Evolutionary conservation across 2,113 vertebrate genomes (phyloP).

Genomic region (Rhineura floridana): DNA sequence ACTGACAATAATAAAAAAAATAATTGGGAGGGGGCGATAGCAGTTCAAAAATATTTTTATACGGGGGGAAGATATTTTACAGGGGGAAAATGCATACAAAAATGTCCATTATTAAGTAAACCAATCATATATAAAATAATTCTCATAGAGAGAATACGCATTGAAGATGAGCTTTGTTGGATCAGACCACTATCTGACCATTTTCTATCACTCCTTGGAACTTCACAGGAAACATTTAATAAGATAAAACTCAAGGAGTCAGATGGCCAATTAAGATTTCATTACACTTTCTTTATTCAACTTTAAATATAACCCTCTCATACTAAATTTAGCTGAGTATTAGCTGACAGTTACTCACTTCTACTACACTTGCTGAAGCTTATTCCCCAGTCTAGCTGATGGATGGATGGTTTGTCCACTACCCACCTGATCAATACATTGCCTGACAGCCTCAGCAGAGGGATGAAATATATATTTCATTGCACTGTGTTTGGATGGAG

Average conservation of each 20-base stretch:
- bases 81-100: no score
- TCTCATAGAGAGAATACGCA: no score
- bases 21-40: no score
- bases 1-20: no score
- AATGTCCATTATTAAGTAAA: no score
- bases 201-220: no score
- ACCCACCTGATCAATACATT: neutral
- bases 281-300: neutral
- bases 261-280: neutral
- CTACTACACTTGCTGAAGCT: neutral
- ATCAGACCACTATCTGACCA: no score
- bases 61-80: no score
- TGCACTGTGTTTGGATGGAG: neutral
- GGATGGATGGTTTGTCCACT: neutral
- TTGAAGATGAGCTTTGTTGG: no score
- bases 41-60: no score
- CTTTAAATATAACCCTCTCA: neutral
- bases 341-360: no score
- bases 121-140: no score
- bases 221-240: constrained; percentile 1
- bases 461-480: neutral
- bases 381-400: neutral
- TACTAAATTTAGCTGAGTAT: neutral
- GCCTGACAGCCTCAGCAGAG: neutral
- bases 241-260: neutral